Evolutionary conservation across 2,113 vertebrate species (phyloP), one percentile per base, ranked within the genome.

Genomic region (Microtus richardsoni): DNA sequence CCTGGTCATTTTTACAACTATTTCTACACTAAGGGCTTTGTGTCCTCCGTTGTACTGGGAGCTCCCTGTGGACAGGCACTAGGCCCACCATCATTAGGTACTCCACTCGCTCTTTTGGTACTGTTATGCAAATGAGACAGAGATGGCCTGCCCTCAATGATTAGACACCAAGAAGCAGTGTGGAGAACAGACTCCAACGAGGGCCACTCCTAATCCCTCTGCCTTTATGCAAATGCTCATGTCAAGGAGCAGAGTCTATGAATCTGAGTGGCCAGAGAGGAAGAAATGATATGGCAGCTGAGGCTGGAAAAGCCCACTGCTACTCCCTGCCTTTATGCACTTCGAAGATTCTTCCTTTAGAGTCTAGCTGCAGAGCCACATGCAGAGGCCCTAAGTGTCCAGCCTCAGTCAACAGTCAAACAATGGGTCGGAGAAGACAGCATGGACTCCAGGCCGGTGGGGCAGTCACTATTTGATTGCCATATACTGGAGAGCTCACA

Each of bases 221-320:
- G 24, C 52, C 82, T 91, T 77, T 12, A 52, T 3, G 44, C 9
- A 52, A 22, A 60, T 14, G 39, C 54, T 71, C 52, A 2, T 2
- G 11, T 22, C n/a, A 4, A 66, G 22, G 36, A 0, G 19, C 1
- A 0, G 3, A 0, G 3, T 77, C 87, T 54, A 3, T 41, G 62
- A 82, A 28, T n/a, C 52, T 39, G 88, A 66, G 68, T 26, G 60
- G 36, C 70, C 41, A 41, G 1, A 26, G 30, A 7, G 10, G n/a
- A 0, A 0, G 28, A 54, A 36, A 77, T n/a, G 49, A 19, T 2
- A 5, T 19, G 17, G 26, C 28, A 1, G 26, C 21, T 24, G 14
- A 22, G 12, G 44, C 22, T 68, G 66, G 21, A 83, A 28, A 73
- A 17, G 22, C n/a, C 47, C 68, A 73, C 22, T 33, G 26, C 5